A percentile compares a stretch with the other conserved stretches of the same genome.
Evolutionary conservation across 2,113 vertebrate genomes (phyloP).

Genomic region (Bagarius yarrelli): DNA sequence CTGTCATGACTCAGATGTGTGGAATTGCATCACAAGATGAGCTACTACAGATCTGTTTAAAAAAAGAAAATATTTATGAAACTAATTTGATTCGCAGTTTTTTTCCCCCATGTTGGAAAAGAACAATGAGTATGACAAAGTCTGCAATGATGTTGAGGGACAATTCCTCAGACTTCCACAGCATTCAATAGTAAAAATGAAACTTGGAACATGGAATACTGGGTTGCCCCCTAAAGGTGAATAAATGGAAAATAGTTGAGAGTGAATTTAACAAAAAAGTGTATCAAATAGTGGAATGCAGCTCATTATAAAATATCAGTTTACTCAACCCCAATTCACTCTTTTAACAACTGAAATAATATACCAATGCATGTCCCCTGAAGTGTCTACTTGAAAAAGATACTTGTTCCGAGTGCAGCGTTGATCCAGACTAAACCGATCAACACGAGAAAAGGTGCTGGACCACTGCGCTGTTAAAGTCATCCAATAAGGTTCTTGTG

Average conservation of each 20-base stretch:
- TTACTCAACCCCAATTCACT: background rate
- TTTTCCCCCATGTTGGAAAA: background rate
- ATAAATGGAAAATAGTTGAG: background rate
- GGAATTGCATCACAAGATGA: background rate
- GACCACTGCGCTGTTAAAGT: background rate
- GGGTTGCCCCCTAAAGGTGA: background rate
- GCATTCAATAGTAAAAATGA: background rate
- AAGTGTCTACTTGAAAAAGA: conserved; percentile 15
- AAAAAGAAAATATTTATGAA: background rate
- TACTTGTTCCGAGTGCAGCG: background rate
- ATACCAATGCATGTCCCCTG: background rate
- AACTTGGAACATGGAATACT: background rate
- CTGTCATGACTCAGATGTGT: background rate
- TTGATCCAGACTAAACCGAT: background rate
- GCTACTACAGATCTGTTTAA: background rate
- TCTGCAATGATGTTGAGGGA: background rate
- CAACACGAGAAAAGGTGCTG: background rate
- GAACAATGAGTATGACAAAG: background rate
- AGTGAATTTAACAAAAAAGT: no score
- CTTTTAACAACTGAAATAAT: background rate
- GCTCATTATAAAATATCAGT: background rate
- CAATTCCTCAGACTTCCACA: background rate
- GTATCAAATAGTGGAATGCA: background rate
- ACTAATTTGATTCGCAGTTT: background rate
- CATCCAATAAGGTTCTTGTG: conserved; percentile 38